Base-by-base conservation (phyloP, 2,888 invertebrate genomes). In the Villa cingulata region DNA sequence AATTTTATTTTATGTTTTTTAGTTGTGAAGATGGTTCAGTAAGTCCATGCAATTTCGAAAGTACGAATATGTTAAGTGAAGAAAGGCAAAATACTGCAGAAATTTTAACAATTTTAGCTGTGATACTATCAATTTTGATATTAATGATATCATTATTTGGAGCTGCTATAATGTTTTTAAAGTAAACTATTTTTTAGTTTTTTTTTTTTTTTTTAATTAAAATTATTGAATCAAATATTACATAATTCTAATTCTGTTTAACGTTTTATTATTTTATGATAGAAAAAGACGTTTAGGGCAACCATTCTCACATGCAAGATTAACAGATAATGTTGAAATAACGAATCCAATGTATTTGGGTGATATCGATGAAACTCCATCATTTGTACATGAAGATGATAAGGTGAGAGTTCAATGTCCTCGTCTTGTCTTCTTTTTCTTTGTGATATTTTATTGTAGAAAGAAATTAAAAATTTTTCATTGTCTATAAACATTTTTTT, bases 291-390 rank as follows among this genome's bases (percentile, higher is more conserved):
- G 66, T 55, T 66, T 68, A 59, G 75, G 78, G 4, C 72, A 73
- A 55, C 76, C 81, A 44, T 87, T 87, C 64, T 79, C 80, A 56
- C 88, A 88, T 71, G 81, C 83, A 51, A 75, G 87, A 14, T 78
- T 88, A 59, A 76, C 85, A 49, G 87, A 88, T 69, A 86, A 85
- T 68, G 84, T 88, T 61, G 88, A 86, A 73, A 84, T 85, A 60
- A 81, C 73, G 62, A 89, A 89, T 74, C 88, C 88, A 27, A 87
- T 88, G 80, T 89, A 86, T 69, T 76, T 86, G 48, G 83, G 80
- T 50, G 81, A 80, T 59, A 74, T 75, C 52, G 85, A 85, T 54
- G 76, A 79, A 56, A 78, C 77, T 52, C 77, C 77, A 19, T 58
- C 68, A 1, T 68, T 68, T 51, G 62, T 64, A 3, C 77, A 77